Evolutionary conservation across 1,140 invertebrate genomes (phyloP).

Genomic region (Neuroterus valhalla): DNA sequence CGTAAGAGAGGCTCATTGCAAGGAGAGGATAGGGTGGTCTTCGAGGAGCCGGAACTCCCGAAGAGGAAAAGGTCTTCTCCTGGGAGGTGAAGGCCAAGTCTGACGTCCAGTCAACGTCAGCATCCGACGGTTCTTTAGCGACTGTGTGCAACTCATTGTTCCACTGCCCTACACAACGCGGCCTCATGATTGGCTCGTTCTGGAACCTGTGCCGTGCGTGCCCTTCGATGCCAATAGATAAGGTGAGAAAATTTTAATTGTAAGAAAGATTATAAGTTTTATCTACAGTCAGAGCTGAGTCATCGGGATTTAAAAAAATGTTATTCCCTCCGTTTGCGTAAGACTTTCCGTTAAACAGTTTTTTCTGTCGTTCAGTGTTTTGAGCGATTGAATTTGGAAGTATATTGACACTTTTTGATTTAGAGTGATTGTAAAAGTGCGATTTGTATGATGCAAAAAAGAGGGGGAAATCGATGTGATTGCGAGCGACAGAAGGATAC

Average conservation of each 20-base stretch:
- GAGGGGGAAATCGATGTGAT: too few relatives aligned
- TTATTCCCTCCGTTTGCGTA: too few relatives aligned
- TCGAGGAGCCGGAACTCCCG: conserved; percentile 3
- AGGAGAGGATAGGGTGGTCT: conserved; percentile 21
- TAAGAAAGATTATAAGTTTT: not conserved
- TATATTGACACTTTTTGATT: too few relatives aligned
- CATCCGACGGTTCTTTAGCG: conserved; percentile 54
- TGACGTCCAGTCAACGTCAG: conserved; percentile 50
- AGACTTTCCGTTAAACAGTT: too few relatives aligned
- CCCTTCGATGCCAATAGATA: conserved; percentile 94
- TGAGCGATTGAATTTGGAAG: too few relatives aligned
- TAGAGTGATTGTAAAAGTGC: too few relatives aligned
- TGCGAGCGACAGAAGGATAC: too few relatives aligned
- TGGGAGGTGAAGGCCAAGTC: conserved; percentile 37
- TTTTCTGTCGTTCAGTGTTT: too few relatives aligned
- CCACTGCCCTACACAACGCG: conserved; percentile 72
- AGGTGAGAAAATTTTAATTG: conserved; percentile 78
- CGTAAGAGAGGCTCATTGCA: conserved; percentile 36
- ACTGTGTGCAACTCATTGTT: conserved; percentile 62
- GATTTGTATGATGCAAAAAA: too few relatives aligned
- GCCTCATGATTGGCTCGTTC: conserved; percentile 93
- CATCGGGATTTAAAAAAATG: too few relatives aligned
- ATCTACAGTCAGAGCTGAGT: too few relatives aligned
- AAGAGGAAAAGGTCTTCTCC: conserved; percentile 40
- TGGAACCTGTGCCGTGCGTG: conserved; percentile 95